Evolutionary conservation across 1,140 invertebrate genomes (phyloP).

Genomic region (Zaprionus tsacasi): DNA sequence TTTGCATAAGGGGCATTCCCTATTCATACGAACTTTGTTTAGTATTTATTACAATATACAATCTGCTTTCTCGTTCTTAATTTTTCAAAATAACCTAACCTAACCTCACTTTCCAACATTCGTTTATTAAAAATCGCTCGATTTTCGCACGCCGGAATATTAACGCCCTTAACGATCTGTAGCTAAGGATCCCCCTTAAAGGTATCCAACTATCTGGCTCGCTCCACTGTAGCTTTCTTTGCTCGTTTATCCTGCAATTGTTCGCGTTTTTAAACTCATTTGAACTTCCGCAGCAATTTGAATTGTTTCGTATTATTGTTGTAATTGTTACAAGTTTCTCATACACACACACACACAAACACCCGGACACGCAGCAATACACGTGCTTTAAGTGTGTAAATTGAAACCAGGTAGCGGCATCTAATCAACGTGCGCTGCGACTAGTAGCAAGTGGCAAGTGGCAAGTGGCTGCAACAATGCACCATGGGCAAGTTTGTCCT

Average conservation of each 20-base stretch:
- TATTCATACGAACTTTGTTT: too few species aligned
- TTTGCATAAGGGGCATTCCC: background rate
- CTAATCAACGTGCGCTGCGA: conserved; percentile 48
- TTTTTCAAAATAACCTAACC: too few species aligned
- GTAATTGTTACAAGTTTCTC: conserved; percentile 74
- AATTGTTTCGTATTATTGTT: conserved; percentile 46
- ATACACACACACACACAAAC: conserved; percentile 21
- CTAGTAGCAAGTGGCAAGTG: conserved; percentile 24
- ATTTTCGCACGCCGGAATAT: too few species aligned
- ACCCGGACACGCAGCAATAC: conserved; percentile 51
- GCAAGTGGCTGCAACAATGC: conserved; percentile 33
- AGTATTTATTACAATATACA: too few species aligned
- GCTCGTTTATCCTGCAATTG: conserved; percentile 9
- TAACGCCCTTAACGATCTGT: too few species aligned
- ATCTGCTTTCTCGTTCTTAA: too few species aligned
- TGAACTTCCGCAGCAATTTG: conserved; percentile 70
- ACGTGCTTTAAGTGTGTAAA: conserved; percentile 69
- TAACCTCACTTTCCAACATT: too few species aligned
- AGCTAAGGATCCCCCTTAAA: too few species aligned
- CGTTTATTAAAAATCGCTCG: too few species aligned
- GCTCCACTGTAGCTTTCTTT: background rate
- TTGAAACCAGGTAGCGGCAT: conserved; percentile 58
- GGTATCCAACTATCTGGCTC: too few species aligned
- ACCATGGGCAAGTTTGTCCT: background rate
- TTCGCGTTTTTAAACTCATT: conserved; percentile 63